A percentile compares a stretch with the other conserved stretches of the same genome.
Evolutionary conservation across 1,140 invertebrate species (phyloP).

Genomic region (Drosophila willistoni): DNA sequence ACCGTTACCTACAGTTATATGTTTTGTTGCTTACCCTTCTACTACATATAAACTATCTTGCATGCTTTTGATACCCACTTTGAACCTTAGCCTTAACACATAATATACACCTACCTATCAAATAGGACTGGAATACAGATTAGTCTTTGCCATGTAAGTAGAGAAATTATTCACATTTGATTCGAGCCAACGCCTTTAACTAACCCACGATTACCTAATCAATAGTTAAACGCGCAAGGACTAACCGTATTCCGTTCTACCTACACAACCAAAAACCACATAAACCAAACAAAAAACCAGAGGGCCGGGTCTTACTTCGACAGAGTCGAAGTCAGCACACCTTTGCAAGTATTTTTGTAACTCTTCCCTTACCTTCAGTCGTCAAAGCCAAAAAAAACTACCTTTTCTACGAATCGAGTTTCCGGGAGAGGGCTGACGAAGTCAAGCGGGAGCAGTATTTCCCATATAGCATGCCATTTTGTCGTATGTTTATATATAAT

Average conservation of each 20-base stretch:
- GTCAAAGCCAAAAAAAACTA: too few species aligned
- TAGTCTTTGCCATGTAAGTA: constrained; percentile 83
- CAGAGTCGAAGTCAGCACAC: too few species aligned
- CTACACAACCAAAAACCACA: constrained; percentile 4
- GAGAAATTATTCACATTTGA: constrained; percentile 50
- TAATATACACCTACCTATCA: constrained; percentile 20
- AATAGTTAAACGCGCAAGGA: constrained; percentile 72
- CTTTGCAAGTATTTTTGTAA: too few species aligned
- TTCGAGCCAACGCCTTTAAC: constrained; percentile 42
- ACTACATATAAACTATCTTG: constrained; percentile 25
- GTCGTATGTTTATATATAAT: too few species aligned
- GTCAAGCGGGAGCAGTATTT: too few species aligned
- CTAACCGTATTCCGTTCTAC: constrained; percentile 77
- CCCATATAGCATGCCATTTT: too few species aligned
- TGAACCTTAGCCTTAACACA: constrained; percentile 1
- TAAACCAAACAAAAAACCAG: constrained; percentile 18
- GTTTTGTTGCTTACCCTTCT: constrained; percentile 4
- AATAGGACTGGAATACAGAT: constrained; percentile 77
- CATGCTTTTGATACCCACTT: constrained; percentile 32
- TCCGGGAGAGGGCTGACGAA: too few species aligned
- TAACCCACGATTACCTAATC: constrained; percentile 74
- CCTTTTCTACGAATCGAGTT: too few species aligned
- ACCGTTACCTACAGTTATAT: background rate
- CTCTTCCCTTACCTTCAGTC: too few species aligned
- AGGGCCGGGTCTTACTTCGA: constrained; percentile 38